Evolutionary conservation across 1,140 invertebrate genomes (phyloP).

Genomic region (Homalodisca vitripennis): DNA sequence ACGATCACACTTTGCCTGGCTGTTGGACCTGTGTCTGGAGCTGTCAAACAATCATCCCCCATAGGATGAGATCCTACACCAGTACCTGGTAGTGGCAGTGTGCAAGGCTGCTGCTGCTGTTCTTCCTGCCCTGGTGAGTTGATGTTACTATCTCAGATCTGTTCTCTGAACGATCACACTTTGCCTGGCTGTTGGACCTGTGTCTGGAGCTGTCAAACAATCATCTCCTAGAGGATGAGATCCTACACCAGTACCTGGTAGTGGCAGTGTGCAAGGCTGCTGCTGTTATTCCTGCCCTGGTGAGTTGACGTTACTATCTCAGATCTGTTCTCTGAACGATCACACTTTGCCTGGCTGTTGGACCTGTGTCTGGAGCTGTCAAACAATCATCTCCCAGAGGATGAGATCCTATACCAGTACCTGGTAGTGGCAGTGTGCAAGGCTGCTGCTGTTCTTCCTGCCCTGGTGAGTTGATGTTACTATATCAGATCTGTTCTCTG

Average conservation of each 20-base stretch:
- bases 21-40: slow-evolving; percentile 66
- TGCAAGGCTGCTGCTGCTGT: slow-evolving; percentile 70
- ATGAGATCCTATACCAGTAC: slow-evolving; percentile 70
- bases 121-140: slow-evolving; percentile 54
- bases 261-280: slow-evolving; percentile 68
- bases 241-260: slow-evolving; percentile 66
- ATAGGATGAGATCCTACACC: slow-evolving; percentile 71
- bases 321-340: slow-evolving; percentile 67
- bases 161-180: slow-evolving; percentile 51
- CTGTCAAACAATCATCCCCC: slow-evolving; percentile 60
- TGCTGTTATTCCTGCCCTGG: slow-evolving; percentile 59
- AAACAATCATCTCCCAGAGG: slow-evolving; percentile 62
- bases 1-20: slow-evolving; percentile 69
- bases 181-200: slow-evolving; percentile 69
- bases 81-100: slow-evolving; percentile 66
- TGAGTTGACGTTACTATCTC: slow-evolving; percentile 57
- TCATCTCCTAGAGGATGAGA: slow-evolving; percentile 66
- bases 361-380: slow-evolving; percentile 63
- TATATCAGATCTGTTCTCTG: slow-evolving; percentile 71
- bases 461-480: slow-evolving; percentile 52
- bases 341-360: slow-evolving; percentile 74
- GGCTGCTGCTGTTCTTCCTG: slow-evolving; percentile 63
- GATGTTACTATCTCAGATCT: background rate
- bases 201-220: slow-evolving; percentile 64
- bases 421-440: slow-evolving; percentile 67